Evolutionary conservation across 2,888 invertebrate genomes (phyloP).

Genomic region (Doris montereyensis): DNA sequence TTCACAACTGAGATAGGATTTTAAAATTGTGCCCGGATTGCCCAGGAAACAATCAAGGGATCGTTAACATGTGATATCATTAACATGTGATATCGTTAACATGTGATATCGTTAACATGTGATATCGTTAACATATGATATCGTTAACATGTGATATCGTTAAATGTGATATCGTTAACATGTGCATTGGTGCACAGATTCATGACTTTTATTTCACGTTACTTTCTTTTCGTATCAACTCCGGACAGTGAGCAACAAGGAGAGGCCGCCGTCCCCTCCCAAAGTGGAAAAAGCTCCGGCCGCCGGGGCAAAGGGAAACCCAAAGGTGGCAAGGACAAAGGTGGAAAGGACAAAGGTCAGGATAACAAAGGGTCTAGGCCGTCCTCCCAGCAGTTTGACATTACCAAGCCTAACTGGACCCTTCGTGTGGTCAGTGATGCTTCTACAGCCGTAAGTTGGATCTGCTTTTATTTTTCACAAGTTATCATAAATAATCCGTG

Average conservation of each 20-base stretch:
- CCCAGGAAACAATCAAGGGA: too few relatives aligned
- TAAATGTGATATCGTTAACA: background rate
- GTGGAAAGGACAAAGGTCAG: constrained; percentile 56
- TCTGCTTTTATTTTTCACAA: background rate
- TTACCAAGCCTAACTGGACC: constrained; percentile 70
- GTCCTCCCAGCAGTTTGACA: constrained; percentile 71
- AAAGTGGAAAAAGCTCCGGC: constrained; percentile 60
- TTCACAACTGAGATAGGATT: too few relatives aligned
- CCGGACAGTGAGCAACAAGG: constrained; percentile 61
- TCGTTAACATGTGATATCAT: too few relatives aligned
- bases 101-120: too few relatives aligned
- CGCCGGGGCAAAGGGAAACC: constrained; percentile 52
- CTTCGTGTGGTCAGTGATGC: constrained; percentile 70
- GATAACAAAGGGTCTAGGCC: constrained; percentile 62
- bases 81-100: too few relatives aligned
- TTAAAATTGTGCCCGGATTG: too few relatives aligned
- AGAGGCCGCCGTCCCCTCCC: constrained; percentile 60
- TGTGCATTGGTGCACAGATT: background rate
- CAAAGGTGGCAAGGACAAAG: constrained; percentile 66
- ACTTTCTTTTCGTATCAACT: constrained; percentile 3
- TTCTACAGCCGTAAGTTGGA: constrained; percentile 59
- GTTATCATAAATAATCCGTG: too few relatives aligned
- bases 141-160: too few relatives aligned
- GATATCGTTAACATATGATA: too few relatives aligned
- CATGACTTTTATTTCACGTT: background rate